Evolutionary conservation across 2,888 invertebrate genomes (phyloP).

Genomic region (Drosophila monieri): DNA sequence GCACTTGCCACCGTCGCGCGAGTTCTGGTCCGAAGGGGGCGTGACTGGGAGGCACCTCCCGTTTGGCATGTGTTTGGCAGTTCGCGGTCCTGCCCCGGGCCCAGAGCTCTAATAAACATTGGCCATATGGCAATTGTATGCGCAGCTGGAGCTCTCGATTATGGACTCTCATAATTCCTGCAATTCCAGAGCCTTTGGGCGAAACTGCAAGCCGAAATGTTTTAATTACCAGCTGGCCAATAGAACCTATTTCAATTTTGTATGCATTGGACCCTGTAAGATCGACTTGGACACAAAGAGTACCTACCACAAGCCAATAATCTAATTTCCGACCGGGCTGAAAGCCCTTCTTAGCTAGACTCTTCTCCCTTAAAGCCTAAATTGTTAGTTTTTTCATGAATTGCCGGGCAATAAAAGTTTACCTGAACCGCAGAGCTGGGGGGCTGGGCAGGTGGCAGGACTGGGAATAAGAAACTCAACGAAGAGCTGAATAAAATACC

Average conservation of each 20-base stretch:
- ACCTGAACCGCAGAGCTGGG: slow-evolving; percentile 35
- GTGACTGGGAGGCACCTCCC: slow-evolving; percentile 12
- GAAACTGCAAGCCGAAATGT: slow-evolving; percentile 46
- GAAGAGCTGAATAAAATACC: slow-evolving; percentile 37
- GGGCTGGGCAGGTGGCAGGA: neutral
- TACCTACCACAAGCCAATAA: slow-evolving; percentile 38
- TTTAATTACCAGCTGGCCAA: slow-evolving; percentile 56
- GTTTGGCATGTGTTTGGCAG: slow-evolving; percentile 48
- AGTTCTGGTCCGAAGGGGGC: slow-evolving; percentile 29
- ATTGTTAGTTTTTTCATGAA: slow-evolving; percentile 31
- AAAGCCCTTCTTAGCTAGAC: slow-evolving; percentile 21
- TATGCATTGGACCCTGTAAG: slow-evolving; percentile 7
- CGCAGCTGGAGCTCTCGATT: slow-evolving; percentile 52
- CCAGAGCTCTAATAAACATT: slow-evolving; percentile 47
- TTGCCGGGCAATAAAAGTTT: slow-evolving; percentile 37
- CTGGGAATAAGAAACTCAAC: slow-evolving; percentile 33
- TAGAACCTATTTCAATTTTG: slow-evolving; percentile 11
- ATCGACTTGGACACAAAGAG: slow-evolving; percentile 5
- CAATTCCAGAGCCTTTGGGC: slow-evolving; percentile 13
- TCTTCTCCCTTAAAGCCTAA: slow-evolving; percentile 20
- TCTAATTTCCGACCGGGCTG: slow-evolving; percentile 24
- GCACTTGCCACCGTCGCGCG: slow-evolving; percentile 63
- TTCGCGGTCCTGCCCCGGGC: slow-evolving; percentile 30
- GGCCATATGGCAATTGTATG: slow-evolving; percentile 52
- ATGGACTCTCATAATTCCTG: slow-evolving; percentile 22